These are phyloP conservation scores for Temnopleurus reevesii DNA, from an alignment of 53 echinoderm and acorn worm species.

Conservation along the genomic window DNA sequence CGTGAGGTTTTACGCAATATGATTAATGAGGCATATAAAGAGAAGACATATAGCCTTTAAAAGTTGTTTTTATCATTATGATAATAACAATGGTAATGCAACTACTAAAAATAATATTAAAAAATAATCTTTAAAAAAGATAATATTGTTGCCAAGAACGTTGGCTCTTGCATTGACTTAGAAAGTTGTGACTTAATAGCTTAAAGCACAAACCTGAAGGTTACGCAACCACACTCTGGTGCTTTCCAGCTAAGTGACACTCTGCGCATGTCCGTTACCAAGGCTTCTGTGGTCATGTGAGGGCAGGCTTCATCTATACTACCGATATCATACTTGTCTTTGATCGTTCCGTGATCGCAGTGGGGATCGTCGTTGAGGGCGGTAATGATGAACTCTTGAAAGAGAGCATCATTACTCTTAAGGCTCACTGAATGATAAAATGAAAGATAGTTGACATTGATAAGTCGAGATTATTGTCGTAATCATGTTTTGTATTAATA, in stretches of 20 bases:
- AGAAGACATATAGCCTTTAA: no score
- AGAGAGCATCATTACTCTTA: not conserved
- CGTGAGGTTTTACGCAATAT: no score
- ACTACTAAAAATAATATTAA: no score
- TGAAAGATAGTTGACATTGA: no score
- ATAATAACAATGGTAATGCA: no score
- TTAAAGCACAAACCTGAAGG: constrained; percentile 37
- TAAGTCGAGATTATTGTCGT: no score
- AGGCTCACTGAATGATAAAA: not conserved
- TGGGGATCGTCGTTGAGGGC: constrained; percentile 22
- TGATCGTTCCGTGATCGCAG: constrained; percentile 29
- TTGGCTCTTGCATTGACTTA: no score
- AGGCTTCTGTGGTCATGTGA: constrained; percentile 1
- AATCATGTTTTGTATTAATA: no score
- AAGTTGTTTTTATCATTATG: no score
- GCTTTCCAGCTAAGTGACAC: constrained; percentile 31
- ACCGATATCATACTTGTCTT: not conserved
- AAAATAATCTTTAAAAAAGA: no score
- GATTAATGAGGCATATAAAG: no score
- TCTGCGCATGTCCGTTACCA: constrained; percentile 5
- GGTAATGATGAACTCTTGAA: constrained; percentile 42
- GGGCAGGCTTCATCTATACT: constrained; percentile 16
- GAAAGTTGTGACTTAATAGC: not conserved
- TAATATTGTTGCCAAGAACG: no score
- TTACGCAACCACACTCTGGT: constrained; percentile 44